Evolutionary conservation across 1,140 invertebrate species (phyloP), one percentile per base, ranked within the genome.

Genomic region (Caligus rogercresseyi): DNA sequence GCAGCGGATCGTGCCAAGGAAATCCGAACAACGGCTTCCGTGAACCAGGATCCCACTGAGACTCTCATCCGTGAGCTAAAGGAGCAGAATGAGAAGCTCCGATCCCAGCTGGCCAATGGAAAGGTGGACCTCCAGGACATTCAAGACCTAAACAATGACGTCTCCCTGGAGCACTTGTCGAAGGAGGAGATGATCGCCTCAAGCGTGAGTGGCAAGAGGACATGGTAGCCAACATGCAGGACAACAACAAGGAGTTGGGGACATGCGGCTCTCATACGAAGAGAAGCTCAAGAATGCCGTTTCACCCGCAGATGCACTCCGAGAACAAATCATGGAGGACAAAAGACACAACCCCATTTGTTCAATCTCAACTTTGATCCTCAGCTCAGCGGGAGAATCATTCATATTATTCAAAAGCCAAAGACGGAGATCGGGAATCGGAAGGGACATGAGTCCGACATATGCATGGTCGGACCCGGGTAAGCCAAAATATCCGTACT

Each of bases 321-420:
- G 66, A 14, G 71, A 70, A 52, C 69, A 75, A 61, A 72, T 75
- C 19, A 71, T 74, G 61, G 70, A 74, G 63, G 78, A 78, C 60
- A 76, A 76, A 67, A 74, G 74, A 65, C 67, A n/a, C 70, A 72
- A 43, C 74, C 78, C 13, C 76, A 80, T 71, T 68, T 81, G 14
- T 80, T 74, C 67, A 82, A 82, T 70, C 68, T 82, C 43, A 81
- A 82, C 69, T 73, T 76, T 65, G 80, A 82, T 70, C 76, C 79
- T 7, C 73, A 74, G 68, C 69, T 82, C 31, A 74, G 76, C 0
- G 78, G 78, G 2, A 74, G 77, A 67, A 75, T 82, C 60, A 70
- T 78, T 25, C 74, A 79, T 69, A 77, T 81, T 66, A 67, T 81
- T 13, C 73, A 75, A 26, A 65, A 67, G 2, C 75, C 75, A 15